Evolutionary conservation across 1,140 invertebrate species (phyloP).

Genomic region (Lithobius niger): DNA sequence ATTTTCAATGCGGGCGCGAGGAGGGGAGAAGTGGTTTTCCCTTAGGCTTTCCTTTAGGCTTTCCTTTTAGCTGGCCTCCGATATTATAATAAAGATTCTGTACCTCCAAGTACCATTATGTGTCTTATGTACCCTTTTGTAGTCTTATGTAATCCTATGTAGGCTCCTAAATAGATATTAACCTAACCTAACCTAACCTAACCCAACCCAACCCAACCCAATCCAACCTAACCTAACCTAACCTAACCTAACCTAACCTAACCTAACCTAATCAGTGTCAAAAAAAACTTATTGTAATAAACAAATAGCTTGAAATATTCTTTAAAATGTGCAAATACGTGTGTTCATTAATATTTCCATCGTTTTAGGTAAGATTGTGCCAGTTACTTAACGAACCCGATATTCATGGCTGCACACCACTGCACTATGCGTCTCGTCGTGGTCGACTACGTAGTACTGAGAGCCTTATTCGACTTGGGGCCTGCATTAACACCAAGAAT

Average conservation of each 20-base stretch:
- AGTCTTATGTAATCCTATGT: too few species aligned
- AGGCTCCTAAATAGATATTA: too few species aligned
- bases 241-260: background rate
- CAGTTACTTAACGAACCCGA: constrained; percentile 69
- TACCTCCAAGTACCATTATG: too few species aligned
- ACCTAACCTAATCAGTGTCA: background rate
- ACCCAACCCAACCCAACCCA: background rate
- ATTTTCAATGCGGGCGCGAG: too few species aligned
- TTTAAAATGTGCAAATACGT: too few species aligned
- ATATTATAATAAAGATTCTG: too few species aligned
- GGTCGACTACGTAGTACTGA: constrained; percentile 66
- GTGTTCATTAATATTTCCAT: too few species aligned
- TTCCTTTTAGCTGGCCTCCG: too few species aligned
- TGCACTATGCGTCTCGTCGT: constrained; percentile 71
- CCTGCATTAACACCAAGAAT: constrained; percentile 69
- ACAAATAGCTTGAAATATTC: too few species aligned
- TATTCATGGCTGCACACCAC: constrained; percentile 63
- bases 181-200: background rate
- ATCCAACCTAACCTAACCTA: background rate
- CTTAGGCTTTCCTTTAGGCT: too few species aligned
- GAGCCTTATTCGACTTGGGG: constrained; percentile 63
- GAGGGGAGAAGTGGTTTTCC: too few species aligned
- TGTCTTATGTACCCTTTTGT: too few species aligned
- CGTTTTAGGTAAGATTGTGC: constrained; percentile 10
- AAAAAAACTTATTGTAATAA: background rate